Base-by-base conservation (phyloP, 35 echinoderm and acorn worm genomes). In the Patiria miniata region DNA sequence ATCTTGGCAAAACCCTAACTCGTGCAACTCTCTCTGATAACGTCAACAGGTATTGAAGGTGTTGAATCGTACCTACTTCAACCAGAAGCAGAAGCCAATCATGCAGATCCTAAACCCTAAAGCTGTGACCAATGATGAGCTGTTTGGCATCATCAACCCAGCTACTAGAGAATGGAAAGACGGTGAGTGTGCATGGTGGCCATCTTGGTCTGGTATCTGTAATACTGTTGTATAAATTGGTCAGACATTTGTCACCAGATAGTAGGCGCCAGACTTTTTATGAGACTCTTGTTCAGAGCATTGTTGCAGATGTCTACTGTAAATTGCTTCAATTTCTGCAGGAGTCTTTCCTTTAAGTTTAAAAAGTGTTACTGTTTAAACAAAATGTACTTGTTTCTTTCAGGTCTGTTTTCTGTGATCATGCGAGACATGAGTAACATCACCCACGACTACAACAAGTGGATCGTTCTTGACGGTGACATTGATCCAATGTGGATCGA, bases 401-500 rank as follows among this genome's bases (percentile, higher is more conserved):
- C 86, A 93, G 94, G 94, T 84, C 79, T 97, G 83, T 97, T 97
- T 56, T 97, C 95, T 80, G 91, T 87, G 28, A 97, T 93, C 88
- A 97, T 97, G 95, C 87, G 95, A 68, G 95, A 97, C 77, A 90
- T 97, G 95, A 91, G 87, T 73, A 97, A 97, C 76, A 61, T 97
- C 65, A 90, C 95, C 33, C 92, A 92, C 21, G 95, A 97, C 78
- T 92, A 92, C 80, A 92, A 92, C 39, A 97, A 97, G 82, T 97
- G 95, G 95, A 97, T 97, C 39, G 95, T 97, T 5, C 83, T 97
- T 39, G 95, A 97, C 58, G 95, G 95, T 83, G 95, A 97, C 77
- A 97, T 97, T 88, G 95, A 97, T 89, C 95, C 95, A 3, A 97
- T 97, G 95, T 97, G 95, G 95, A 97, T 97, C 53, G 95, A 97